Base-by-base conservation (phyloP, 2,797 vertebrate genomes). In the Syngnathus acus region DNA sequence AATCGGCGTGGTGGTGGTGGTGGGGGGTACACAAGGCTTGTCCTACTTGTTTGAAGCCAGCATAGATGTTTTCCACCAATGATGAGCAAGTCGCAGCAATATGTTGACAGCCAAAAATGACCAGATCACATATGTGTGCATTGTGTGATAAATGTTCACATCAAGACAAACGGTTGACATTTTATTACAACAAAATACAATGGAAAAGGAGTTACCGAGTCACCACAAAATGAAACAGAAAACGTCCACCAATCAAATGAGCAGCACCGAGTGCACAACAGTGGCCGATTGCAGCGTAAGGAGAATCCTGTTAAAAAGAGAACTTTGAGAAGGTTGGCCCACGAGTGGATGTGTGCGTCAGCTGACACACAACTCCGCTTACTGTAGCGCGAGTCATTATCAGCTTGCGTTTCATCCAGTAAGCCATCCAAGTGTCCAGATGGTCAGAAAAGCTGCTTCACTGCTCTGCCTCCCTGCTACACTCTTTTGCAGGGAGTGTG, bases 371-470 rank as follows among this genome's bases (percentile, higher is more conserved):
- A 78, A 72, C 82, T 76, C 77, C 79, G 80, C 81, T 87, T 83
- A 59, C 65, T 60, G 57, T 45, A 85, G 83, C 76, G 84, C 80
- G 82, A 87, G 86, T 91, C 88, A 90, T 91, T 88, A 90, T 89
- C 88, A 87, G 85, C 88, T 89, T 89, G 86, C 81, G 75, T 83
- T 85, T 85, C 84, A 89, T 84, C 81, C 85, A 84, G 75, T 88
- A 87, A 88, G 80, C 86, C 76, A 82, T 83, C 88, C 84, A 85
- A 89, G 83, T 81, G 84, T 89, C 89, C 90, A 92, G 91, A 91
- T 92, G 89, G 91, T 87, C 86, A 80, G 83, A 88, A 88, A 90
- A 90, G 87, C 88, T 88, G 87, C 86, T 87, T 84, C 83, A 78
- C 75, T 82, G 77, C 79, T 72, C 80, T 63, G 72, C 60, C 72